Conservation (phyloP, 2,888 invertebrate genomes). For the Odontocolon sp. region DNA sequence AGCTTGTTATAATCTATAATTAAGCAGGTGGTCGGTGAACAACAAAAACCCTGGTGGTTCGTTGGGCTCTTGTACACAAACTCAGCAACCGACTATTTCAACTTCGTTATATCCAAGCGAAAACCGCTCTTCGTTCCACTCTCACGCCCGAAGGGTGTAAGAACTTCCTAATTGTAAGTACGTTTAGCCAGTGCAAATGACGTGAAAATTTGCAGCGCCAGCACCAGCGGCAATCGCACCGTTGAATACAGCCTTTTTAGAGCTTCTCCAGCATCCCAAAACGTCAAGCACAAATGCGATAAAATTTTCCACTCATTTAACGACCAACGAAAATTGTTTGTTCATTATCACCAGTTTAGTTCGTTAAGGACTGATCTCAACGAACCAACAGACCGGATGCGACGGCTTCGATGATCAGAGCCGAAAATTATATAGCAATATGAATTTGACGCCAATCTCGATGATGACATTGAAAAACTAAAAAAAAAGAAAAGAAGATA, state of each 20-base stretch:
- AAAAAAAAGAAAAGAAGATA: too few species aligned
- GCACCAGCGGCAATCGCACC: constrained; percentile 26
- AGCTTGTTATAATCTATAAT: constrained; percentile 23
- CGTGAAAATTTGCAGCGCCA: constrained; percentile 26
- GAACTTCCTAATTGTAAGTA: constrained; percentile 15
- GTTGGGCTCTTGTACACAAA: not conserved
- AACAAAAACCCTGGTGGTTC: not conserved
- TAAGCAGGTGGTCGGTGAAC: not conserved
- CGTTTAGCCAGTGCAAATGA: constrained; percentile 24
- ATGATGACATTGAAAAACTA: not conserved
- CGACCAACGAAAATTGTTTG: constrained; percentile 48
- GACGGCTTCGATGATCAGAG: not conserved
- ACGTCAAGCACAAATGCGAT: too few species aligned
- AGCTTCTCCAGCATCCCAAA: too few species aligned
- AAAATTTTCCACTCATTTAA: too few species aligned
- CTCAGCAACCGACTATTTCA: not conserved
- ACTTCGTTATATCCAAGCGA: not conserved
- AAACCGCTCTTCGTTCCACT: not conserved
- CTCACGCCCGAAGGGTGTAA: not conserved
- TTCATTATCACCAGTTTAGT: constrained; percentile 41
- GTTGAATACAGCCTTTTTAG: too few species aligned
- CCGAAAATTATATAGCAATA: constrained; percentile 4
- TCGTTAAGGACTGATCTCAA: constrained; percentile 25
- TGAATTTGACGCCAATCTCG: not conserved
- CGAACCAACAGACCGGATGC: constrained; percentile 11